These are phyloP conservation scores for Plestiodon gilberti DNA, from an alignment of 2,113 vertebrate genomes.

Conservation along the genomic window DNA sequence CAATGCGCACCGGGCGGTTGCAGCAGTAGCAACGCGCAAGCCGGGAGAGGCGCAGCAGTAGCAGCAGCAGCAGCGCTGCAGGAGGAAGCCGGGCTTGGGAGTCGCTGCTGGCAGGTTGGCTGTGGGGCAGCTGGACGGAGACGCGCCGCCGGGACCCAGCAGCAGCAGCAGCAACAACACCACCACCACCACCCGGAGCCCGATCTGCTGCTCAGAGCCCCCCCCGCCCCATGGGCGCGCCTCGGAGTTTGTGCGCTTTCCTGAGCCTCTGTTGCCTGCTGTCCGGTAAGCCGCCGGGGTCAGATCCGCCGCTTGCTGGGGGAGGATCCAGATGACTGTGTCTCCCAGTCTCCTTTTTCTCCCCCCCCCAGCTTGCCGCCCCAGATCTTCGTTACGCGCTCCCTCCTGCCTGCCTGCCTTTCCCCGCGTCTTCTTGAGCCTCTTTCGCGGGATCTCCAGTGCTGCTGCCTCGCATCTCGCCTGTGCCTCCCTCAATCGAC, in stretches of 20 bases:
- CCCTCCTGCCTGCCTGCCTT: not conserved
- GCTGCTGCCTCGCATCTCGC: not conserved
- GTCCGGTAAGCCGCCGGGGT: not conserved
- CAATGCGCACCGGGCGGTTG: not conserved
- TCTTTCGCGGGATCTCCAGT: not conserved
- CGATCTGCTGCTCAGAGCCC: not conserved
- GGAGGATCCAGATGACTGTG: not conserved
- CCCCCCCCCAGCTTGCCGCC: accelerated
- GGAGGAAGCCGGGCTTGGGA: not conserved
- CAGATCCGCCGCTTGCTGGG: too few species aligned
- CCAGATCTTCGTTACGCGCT: not conserved
- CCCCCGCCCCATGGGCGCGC: constrained; percentile 9
- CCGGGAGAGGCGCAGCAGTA: not conserved
- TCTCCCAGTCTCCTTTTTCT: not conserved
- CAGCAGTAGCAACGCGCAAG: not conserved
- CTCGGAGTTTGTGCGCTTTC: not conserved
- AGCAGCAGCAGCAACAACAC: too few species aligned
- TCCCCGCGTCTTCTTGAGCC: not conserved
- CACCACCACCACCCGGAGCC: too few species aligned
- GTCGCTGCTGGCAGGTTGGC: not conserved
- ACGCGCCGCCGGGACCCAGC: not conserved
- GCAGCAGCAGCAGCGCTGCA: not conserved
- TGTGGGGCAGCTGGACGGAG: not conserved
- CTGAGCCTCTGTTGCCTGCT: not conserved
- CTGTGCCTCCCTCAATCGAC: not conserved